phyloP scores from a whole-genome alignment of 2,797 vertebrate genomes.

The Cephalopachus bancanus region DNA sequence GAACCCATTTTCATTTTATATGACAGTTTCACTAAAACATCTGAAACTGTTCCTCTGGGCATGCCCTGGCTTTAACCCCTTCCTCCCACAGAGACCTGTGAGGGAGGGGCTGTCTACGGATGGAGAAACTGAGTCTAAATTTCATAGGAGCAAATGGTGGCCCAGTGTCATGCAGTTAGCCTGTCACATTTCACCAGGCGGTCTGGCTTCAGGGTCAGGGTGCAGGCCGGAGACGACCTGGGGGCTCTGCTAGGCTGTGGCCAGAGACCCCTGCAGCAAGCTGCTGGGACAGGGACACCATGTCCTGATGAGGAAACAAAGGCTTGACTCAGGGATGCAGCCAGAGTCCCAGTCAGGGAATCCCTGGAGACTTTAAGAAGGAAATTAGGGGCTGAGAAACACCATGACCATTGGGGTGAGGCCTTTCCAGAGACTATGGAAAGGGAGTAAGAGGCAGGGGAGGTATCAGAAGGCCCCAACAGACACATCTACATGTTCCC shows the following conservation, averaged over 20 bases:
- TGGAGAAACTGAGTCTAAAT: neutral
- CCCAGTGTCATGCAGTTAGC: rapidly evolving
- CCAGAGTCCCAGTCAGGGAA: neutral
- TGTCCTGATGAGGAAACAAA: neutral
- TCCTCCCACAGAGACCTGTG: rapidly evolving
- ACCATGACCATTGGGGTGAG: neutral
- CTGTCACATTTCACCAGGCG: neutral
- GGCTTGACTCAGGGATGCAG: neutral
- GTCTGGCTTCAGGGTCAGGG: neutral
- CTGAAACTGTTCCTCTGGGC: rapidly evolving
- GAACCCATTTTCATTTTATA: no score
- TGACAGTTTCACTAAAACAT: neutral
- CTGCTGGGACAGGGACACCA: rapidly evolving
- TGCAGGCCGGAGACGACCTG: rapidly evolving
- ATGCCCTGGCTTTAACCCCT: no score
- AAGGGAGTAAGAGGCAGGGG: neutral
- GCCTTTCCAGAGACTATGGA: neutral
- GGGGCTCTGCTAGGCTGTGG: rapidly evolving
- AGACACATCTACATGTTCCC: neutral
- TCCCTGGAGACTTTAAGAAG: neutral
- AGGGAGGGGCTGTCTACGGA: no score
- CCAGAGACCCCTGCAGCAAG: neutral
- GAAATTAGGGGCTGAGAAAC: neutral
- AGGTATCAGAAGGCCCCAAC: neutral
- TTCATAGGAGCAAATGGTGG: neutral